Evolutionary conservation across 2,797 vertebrate genomes (phyloP), one percentile per base, ranked within the genome.

Genomic region (Austrolebias charrua): DNA sequence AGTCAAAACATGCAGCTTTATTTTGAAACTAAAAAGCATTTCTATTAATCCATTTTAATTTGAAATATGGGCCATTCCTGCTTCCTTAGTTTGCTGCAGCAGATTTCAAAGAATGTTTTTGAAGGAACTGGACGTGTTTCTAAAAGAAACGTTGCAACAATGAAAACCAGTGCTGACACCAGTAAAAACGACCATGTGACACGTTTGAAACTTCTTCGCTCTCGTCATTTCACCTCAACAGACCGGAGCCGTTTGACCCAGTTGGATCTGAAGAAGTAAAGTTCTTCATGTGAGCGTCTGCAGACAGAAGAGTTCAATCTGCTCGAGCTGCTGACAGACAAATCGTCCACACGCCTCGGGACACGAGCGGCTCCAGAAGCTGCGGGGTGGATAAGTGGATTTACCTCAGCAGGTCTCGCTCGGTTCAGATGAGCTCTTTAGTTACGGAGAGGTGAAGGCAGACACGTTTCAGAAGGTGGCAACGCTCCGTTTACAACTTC

Each of bases 231-330:
- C n/a, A 6, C 46, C 4, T 16, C n/a, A 0, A 15, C 0, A 16
- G 7, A 24, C 24, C 24, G 24, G 24, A 71, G 60, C 52, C 1
- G 1, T 60, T 16, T 79, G 76, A 80, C 80, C 81, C 77, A 83
- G 72, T 87, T 82, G 66, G 55, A 66, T 63, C 15, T 55, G 46
- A 58, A 71, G 52, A 53, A 72, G 74, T 47, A 40, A 75, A 80
- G 47, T 75, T 16, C 64, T 51, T 81, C 60, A 63, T 61, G 49
- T 76, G 52, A 62, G 20, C 2, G 20, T 79, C 66, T 5, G 48
- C 14, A 62, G 67, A 53, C 54, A 61, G 50, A 63, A 28, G 52
- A 76, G 76, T 73, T 77, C 68, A 75, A 72, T 82, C 71, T 73
- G 31, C 68, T 66, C 57, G 64, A 82, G 75, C 63, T 63, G 73